Conservation (phyloP, 2,888 invertebrate genomes). For the Rambutsinella grinnellia region DNA sequence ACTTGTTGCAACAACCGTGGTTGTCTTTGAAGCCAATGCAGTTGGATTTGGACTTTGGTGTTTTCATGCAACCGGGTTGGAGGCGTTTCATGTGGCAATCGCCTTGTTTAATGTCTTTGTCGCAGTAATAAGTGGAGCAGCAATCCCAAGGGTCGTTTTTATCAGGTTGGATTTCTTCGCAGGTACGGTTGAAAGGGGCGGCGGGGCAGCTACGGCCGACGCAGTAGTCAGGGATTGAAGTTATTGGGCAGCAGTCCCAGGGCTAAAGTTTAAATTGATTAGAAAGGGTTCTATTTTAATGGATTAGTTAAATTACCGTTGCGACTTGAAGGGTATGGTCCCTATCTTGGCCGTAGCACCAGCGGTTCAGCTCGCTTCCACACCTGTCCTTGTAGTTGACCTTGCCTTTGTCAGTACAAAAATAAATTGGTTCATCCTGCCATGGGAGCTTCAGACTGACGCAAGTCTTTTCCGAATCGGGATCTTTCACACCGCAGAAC, state of each 20-base stretch:
- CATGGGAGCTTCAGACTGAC: slow-evolving; percentile 56
- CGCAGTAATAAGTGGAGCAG: slow-evolving; percentile 56
- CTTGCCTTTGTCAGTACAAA: slow-evolving; percentile 59
- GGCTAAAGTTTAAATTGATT: slow-evolving; percentile 26
- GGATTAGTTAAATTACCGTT: slow-evolving; percentile 16
- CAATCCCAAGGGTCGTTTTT: slow-evolving; percentile 50
- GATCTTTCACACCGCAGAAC: slow-evolving; percentile 45
- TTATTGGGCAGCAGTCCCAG: slow-evolving; percentile 58
- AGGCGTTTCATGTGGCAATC: slow-evolving; percentile 56
- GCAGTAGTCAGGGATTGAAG: slow-evolving; percentile 55
- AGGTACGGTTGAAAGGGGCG: slow-evolving; percentile 60
- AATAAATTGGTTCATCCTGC: slow-evolving; percentile 58
- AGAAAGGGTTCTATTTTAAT: background rate
- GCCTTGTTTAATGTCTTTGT: slow-evolving; percentile 32
- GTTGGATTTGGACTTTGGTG: slow-evolving; percentile 51
- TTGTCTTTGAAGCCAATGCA: slow-evolving; percentile 57
- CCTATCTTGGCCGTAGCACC: slow-evolving; percentile 33
- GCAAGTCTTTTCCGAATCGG: slow-evolving; percentile 53
- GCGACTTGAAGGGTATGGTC: slow-evolving; percentile 51
- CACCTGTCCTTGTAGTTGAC: slow-evolving; percentile 52
- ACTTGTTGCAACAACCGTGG: slow-evolving; percentile 60
- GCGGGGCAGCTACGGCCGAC: slow-evolving; percentile 50
- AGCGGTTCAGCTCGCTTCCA: slow-evolving; percentile 29
- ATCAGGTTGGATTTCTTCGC: slow-evolving; percentile 47
- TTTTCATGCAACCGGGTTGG: slow-evolving; percentile 51